phyloP scores from a whole-genome alignment of 2,888 invertebrate genomes.

The Julus scandinavius region DNA sequence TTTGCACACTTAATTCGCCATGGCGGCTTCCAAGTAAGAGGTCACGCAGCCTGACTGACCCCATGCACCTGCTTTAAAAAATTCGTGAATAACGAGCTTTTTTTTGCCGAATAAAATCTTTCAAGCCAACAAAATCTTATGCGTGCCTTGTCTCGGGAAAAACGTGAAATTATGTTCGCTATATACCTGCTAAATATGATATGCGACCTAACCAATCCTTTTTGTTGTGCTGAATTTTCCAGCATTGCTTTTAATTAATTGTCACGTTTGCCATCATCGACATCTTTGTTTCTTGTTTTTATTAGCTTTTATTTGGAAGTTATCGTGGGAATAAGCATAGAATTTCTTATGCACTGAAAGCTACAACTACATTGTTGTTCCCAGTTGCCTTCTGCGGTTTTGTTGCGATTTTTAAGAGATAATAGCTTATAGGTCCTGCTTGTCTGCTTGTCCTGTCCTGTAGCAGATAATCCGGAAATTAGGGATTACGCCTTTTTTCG shows the following conservation, averaged over 20 bases:
- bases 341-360: not conserved
- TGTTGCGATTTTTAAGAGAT: not conserved
- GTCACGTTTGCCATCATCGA: slow-evolving; percentile 43
- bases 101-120: not conserved
- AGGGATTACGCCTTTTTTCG: not conserved
- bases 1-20: slow-evolving; percentile 16
- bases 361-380: not conserved
- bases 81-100: slow-evolving; percentile 30
- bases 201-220: not conserved
- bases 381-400: not conserved
- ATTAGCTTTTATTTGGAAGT: not conserved
- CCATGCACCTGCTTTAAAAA: slow-evolving; percentile 6
- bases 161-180: not conserved
- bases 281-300: not conserved
- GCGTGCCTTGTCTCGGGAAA: slow-evolving; percentile 18
- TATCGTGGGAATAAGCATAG: not conserved
- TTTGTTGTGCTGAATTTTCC: not conserved
- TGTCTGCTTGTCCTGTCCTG: not conserved
- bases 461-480: not conserved
- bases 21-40: slow-evolving; percentile 21
- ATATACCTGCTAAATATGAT: not conserved
- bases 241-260: slow-evolving; percentile 18
- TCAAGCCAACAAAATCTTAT: not conserved
- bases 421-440: not conserved
- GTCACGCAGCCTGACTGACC: slow-evolving; percentile 31